A percentile compares a stretch with the other conserved stretches of the same genome.
These are phyloP conservation scores for Drosophila antonietae DNA, from an alignment of 2,888 invertebrate genomes.

Conservation along the genomic window DNA sequence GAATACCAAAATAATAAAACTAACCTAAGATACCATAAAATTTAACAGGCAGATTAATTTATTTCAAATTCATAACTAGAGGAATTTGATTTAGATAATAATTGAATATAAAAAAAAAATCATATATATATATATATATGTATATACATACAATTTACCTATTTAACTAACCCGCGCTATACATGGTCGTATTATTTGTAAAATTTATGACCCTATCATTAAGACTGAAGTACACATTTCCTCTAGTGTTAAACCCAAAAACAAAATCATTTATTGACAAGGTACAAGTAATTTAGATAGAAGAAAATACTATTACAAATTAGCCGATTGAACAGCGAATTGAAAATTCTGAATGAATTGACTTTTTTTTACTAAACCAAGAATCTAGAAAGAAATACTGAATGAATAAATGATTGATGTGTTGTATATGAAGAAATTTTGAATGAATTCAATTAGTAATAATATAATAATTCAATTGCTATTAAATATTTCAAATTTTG, in stretches of 20 bases:
- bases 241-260: conserved; percentile 24
- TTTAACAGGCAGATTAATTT: neutral
- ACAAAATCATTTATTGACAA: conserved; percentile 14
- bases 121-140: neutral
- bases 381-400: neutral
- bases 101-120: neutral
- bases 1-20: neutral
- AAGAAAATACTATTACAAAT: conserved; percentile 15
- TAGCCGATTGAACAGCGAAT: neutral
- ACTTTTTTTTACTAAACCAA: neutral
- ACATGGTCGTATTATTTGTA: conserved; percentile 10
- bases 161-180: conserved; percentile 13
- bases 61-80: too few relatives aligned
- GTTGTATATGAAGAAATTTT: too few relatives aligned
- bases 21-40: neutral
- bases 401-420: neutral
- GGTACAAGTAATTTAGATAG: conserved; percentile 22
- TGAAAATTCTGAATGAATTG: conserved; percentile 3
- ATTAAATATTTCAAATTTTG: too few relatives aligned
- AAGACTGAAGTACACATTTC: conserved; percentile 42
- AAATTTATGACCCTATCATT: conserved; percentile 18
- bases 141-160: neutral
- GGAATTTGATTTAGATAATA: neutral
- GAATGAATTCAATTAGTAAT: neutral
- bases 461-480: too few relatives aligned